Evolutionary conservation across 30 jellyfish, hydroid and myxozoan species (phyloP), one percentile per base, ranked within the genome.

Genomic region (Nemopilema nomurai): DNA sequence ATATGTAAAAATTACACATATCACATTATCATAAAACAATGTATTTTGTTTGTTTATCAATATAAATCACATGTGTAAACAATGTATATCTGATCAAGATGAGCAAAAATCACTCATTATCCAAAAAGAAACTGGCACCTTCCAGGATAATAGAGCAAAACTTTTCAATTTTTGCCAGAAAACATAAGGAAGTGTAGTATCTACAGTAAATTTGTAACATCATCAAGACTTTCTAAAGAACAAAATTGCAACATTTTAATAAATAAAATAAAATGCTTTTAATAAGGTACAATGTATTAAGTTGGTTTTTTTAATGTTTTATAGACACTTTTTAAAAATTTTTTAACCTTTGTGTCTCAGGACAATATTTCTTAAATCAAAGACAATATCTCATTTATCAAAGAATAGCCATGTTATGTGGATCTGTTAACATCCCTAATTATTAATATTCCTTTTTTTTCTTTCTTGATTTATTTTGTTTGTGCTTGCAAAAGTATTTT

Each of bases 61-160:
- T 41, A 41, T 41, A 41, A 41, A 41, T 41, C 57, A 41, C 57
- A 41, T 41, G 57, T 41, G 57, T 41, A 41, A 41, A 41, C 57
- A 41, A 41, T 41, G 57, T 41, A 41, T 41, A 41, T 41, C 57
- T 41, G 57, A 41, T 41, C 57, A 41, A 41, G 57, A 41, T 41
- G 57, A 41, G 57, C 57, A 41, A 41, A 41, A 77, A n/a, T 79
- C 88, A 65, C 88, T 79, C 67, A 77, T 79, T 77, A 79, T 79
- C 80, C 88, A 77, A 64, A 79, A 77, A 77, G 80, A 79, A 62
- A 64, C 88, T 41, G 80, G 88, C 23, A 79, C 88, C 31, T 79
- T 79, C 71, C 88, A 79, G 88, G 88, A 64, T 79, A 63, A 66
- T 65, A 65, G 71, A 64, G 88, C 80, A 79, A 79, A 79, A 51